These are phyloP conservation scores for Slavum lentiscoides DNA, from an alignment of 2,888 invertebrate genomes.

Conservation along the genomic window DNA sequence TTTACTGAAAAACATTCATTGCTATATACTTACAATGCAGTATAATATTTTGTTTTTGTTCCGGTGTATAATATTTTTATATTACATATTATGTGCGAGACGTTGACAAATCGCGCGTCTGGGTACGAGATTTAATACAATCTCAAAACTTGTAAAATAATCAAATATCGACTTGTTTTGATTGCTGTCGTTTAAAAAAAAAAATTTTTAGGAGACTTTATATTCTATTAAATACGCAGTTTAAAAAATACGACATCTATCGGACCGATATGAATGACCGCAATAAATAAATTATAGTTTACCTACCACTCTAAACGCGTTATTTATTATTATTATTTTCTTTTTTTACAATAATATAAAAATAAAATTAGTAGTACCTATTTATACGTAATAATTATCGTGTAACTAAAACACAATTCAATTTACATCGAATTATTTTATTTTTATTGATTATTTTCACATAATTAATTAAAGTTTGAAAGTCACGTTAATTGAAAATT, in stretches of 20 bases:
- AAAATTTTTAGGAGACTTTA: no score
- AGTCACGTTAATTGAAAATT: not conserved
- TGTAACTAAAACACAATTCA: not conserved
- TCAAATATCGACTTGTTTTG: not conserved
- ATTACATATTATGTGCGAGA: not conserved
- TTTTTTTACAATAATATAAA: no score
- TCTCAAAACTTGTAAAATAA: not conserved
- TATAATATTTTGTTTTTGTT: not conserved
- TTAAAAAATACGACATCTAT: no score
- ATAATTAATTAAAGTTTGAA: not conserved
- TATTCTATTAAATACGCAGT: no score
- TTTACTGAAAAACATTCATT: constrained; percentile 12
- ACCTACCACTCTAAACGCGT: no score
- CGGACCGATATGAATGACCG: no score
- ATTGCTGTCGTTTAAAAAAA: no score
- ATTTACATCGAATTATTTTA: not conserved
- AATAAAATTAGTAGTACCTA: not conserved
- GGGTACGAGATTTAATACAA: not conserved
- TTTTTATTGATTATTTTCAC: not conserved
- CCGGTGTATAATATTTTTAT: not conserved
- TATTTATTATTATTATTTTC: no score
- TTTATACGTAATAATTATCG: no score
- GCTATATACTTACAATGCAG: not conserved
- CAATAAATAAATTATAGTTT: no score
- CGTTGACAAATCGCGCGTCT: constrained; percentile 14